Evolutionary conservation across 2,797 vertebrate genomes (phyloP).

Genomic region (Malacoraja senta): DNA sequence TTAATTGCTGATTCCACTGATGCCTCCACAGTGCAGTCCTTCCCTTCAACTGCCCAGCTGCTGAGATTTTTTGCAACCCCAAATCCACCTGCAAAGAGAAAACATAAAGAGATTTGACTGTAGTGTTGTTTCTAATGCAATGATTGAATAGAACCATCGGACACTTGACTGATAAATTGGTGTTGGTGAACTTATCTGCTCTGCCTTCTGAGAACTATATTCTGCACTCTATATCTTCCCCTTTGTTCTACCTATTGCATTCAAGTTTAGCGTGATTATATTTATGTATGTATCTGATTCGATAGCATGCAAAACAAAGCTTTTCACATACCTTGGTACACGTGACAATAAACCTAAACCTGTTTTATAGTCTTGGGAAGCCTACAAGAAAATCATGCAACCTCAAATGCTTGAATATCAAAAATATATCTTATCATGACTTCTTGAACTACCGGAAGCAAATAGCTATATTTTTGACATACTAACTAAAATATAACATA

Average conservation of each 20-base stretch:
- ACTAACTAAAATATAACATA: not conserved
- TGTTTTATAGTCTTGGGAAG: not conserved
- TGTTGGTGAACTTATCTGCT: not conserved
- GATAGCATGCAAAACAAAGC: no score
- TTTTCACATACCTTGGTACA: no score
- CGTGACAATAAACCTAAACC: no score
- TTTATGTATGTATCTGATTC: no score
- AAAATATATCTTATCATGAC: not conserved
- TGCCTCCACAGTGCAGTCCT: constrained; percentile 47
- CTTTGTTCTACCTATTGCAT: no score
- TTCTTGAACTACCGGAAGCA: not conserved
- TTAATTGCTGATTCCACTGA: constrained; percentile 47
- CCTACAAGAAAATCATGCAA: not conserved
- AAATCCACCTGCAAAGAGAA: constrained; percentile 64
- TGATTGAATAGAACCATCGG: not conserved
- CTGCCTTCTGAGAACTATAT: no score
- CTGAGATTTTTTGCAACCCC: constrained; percentile 77
- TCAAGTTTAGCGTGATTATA: no score
- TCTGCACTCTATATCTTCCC: no score
- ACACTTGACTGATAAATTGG: not conserved
- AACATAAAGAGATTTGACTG: not conserved
- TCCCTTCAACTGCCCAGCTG: constrained; percentile 63
- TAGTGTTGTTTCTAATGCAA: fast-evolving
- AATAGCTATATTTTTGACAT: not conserved
- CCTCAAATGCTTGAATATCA: not conserved